Conservation (phyloP, 2,113 vertebrate species). For the Ascaphus truei region DNA sequence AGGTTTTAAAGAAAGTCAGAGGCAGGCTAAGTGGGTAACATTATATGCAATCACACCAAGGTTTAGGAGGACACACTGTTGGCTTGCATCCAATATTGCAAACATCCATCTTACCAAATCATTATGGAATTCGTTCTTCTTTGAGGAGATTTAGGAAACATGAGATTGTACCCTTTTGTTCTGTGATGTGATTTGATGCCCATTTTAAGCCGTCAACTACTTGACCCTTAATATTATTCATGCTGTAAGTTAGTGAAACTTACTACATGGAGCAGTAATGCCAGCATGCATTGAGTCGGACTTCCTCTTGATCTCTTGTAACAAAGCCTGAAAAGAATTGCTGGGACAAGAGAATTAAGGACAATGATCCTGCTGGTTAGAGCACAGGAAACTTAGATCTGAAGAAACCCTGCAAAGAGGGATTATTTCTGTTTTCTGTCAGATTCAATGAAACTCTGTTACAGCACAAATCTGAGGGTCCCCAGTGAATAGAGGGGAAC, state of each 20-base stretch:
- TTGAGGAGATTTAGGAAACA: constrained; percentile 7
- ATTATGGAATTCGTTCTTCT: constrained; percentile 15
- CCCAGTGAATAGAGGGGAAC: neutral
- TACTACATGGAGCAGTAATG: constrained; percentile 8
- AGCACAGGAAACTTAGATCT: constrained; percentile 22
- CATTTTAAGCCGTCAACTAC: constrained; percentile 27
- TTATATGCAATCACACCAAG: too few species aligned
- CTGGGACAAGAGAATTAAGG: constrained; percentile 31
- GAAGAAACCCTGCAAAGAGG: constrained; percentile 3
- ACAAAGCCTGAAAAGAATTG: constrained; percentile 28
- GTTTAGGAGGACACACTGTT: too few species aligned
- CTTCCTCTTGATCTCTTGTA: constrained; percentile 32
- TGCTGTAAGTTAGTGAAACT: constrained; percentile 30
- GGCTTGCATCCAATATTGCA: too few species aligned
- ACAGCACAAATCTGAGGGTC: neutral
- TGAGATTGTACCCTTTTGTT: constrained; percentile 4
- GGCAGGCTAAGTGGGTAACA: too few species aligned
- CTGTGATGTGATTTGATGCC: neutral
- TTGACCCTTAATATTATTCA: constrained; percentile 37
- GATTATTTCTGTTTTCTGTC: constrained; percentile 30
- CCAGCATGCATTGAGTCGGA: constrained; percentile 15
- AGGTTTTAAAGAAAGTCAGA: too few species aligned
- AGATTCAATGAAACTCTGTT: constrained; percentile 20
- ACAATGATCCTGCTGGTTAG: constrained; percentile 16
- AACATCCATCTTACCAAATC: too few species aligned